Conservation (phyloP, 37 sponge, comb jelly and placozoan genomes). For the Axinella damicornis region DNA sequence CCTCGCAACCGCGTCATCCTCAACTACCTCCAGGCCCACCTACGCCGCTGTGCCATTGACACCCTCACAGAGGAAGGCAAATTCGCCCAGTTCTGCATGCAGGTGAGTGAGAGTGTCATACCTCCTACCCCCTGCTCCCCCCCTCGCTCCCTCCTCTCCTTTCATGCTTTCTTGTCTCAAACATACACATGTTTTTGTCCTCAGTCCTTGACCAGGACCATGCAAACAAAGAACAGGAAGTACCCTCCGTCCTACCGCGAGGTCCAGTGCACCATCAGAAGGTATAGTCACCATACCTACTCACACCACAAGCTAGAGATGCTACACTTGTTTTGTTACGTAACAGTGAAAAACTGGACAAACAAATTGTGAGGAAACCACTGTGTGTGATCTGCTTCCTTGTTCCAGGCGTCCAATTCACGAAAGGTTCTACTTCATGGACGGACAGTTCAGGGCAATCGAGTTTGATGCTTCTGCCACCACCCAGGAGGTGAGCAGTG, state of each 20-base stretch:
- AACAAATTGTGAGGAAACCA: no score
- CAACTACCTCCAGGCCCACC: constrained; percentile 89
- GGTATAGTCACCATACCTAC: constrained; percentile 35
- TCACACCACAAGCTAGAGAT: not conserved
- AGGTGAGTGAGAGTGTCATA: constrained; percentile 37
- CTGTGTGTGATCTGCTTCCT: no score
- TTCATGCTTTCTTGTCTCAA: not conserved
- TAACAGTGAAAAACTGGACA: no score
- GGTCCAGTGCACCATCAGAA: constrained; percentile 84
- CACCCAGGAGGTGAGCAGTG: constrained; percentile 74
- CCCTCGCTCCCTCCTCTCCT: not conserved
- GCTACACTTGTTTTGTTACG: not conserved
- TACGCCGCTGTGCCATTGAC: constrained; percentile 79
- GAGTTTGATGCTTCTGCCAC: constrained; percentile 93
- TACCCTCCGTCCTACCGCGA: constrained; percentile 92
- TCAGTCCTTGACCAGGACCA: constrained; percentile 73
- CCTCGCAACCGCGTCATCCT: constrained; percentile 88
- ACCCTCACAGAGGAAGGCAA: constrained; percentile 92
- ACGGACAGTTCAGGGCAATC: constrained; percentile 94
- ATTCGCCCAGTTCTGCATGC: constrained; percentile 88
- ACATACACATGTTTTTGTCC: not conserved
- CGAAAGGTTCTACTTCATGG: constrained; percentile 96
- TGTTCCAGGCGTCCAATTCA: constrained; percentile 86
- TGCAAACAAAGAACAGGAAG: constrained; percentile 87
- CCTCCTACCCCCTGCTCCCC: not conserved